Evolutionary conservation across 2,888 invertebrate species (phyloP).

Genomic region (Sarcophaga caerulescens): DNA sequence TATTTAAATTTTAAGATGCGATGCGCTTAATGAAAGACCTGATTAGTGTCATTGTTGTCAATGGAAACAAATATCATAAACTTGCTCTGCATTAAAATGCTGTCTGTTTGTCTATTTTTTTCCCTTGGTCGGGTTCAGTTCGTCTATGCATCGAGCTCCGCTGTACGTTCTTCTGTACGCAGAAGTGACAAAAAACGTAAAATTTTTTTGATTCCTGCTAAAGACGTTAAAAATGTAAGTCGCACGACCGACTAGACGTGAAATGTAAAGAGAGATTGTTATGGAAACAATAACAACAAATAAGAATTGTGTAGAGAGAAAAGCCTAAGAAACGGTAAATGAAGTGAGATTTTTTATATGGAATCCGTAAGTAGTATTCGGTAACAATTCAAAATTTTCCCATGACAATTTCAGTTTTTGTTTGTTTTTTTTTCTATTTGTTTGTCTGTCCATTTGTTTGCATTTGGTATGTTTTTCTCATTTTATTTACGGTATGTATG

Average conservation of each 20-base stretch:
- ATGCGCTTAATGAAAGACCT: too few species aligned
- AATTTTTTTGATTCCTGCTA: constrained; percentile 5
- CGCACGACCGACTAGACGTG: constrained; percentile 9
- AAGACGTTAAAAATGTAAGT: neutral
- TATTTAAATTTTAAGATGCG: too few species aligned
- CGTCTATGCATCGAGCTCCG: too few species aligned
- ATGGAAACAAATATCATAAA: constrained; percentile 57
- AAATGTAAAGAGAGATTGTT: constrained; percentile 21
- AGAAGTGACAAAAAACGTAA: too few species aligned
- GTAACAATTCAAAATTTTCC: constrained; percentile 50
- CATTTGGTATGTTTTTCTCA: neutral
- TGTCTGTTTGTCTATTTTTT: neutral
- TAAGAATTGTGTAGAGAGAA: constrained; percentile 10
- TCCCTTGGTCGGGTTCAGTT: too few species aligned
- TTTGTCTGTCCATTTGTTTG: neutral
- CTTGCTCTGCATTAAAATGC: neutral
- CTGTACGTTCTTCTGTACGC: too few species aligned
- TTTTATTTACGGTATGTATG: neutral
- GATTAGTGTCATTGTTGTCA: constrained; percentile 46
- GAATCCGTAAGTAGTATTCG: constrained; percentile 22
- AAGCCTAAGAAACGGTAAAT: constrained; percentile 28
- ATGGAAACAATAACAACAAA: constrained; percentile 1
- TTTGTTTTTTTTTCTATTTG: constrained; percentile 12
- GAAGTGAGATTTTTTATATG: constrained; percentile 4
- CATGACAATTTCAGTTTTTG: constrained; percentile 54